These are phyloP conservation scores for Haplochromis burtoni DNA, from an alignment of 2,113 vertebrate genomes.

Conservation along the genomic window DNA sequence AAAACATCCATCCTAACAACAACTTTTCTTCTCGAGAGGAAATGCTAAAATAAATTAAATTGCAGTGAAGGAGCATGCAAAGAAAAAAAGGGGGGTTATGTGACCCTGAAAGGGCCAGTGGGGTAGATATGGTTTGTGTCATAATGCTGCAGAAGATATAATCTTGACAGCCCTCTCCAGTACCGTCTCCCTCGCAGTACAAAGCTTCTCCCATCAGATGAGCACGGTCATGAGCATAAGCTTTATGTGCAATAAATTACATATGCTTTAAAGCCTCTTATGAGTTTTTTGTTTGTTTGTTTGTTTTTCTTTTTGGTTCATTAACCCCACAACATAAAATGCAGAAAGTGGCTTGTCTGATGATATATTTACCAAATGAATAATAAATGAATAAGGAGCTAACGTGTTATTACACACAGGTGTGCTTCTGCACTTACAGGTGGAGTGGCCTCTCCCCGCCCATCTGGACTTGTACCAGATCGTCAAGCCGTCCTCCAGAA, in stretches of 20 bases:
- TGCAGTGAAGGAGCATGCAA: not conserved
- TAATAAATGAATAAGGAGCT: not conserved
- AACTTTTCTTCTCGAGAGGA: not conserved
- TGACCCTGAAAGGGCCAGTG: not conserved
- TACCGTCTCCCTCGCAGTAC: not conserved
- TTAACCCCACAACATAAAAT: not conserved
- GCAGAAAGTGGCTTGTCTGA: not conserved
- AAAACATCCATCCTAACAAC: not conserved
- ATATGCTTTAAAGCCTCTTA: not conserved
- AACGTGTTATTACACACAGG: not conserved
- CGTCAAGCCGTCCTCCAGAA: slow-evolving; percentile 86
- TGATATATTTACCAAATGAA: not conserved
- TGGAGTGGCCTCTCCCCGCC: slow-evolving; percentile 77
- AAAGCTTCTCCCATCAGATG: not conserved
- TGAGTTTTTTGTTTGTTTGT: not conserved
- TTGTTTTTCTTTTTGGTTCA: not conserved
- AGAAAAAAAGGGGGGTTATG: not conserved
- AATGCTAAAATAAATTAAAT: not conserved
- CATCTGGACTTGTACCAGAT: slow-evolving; percentile 90
- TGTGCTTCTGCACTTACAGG: slow-evolving; percentile 69
- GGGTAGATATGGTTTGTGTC: not conserved
- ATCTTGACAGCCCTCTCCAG: not conserved
- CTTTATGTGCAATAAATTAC: not conserved
- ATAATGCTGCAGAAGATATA: not conserved
- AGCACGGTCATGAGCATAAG: not conserved